A percentile compares a stretch with the other conserved stretches of the same genome.
Conservation (phyloP, 2,113 vertebrate genomes). For the Microcebus griseorufus region DNA sequence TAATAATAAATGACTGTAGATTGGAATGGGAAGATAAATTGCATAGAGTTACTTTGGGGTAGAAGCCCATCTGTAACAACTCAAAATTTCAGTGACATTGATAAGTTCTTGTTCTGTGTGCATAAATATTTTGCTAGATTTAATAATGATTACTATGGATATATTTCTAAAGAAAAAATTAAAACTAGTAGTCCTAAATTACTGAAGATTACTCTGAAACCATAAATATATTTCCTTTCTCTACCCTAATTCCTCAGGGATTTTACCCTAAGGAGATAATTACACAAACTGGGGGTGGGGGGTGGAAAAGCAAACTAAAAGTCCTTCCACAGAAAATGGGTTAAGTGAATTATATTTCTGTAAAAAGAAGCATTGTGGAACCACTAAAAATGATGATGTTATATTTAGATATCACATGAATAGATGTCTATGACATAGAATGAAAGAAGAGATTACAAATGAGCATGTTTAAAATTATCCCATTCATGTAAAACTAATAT, state of each 20-base stretch:
- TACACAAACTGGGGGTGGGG: background rate
- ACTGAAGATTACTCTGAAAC: too few relatives aligned
- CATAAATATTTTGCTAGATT: too few relatives aligned
- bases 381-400: background rate
- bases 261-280: background rate
- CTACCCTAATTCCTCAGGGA: background rate
- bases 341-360: background rate
- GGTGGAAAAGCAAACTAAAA: background rate
- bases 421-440: background rate
- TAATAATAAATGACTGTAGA: background rate
- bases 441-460: background rate
- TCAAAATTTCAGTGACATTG: too few relatives aligned
- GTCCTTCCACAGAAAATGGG: background rate
- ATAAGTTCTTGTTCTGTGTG: too few relatives aligned
- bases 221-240: too few relatives aligned
- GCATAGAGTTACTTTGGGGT: background rate
- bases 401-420: background rate
- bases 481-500: background rate
- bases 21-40: background rate
- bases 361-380: background rate
- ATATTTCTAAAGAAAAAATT: too few relatives aligned
- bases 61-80: background rate
- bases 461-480: background rate
- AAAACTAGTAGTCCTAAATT: too few relatives aligned
- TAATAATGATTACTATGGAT: too few relatives aligned